Evolutionary conservation across 2,888 invertebrate genomes (phyloP).

Genomic region (Proisotoma minuta): DNA sequence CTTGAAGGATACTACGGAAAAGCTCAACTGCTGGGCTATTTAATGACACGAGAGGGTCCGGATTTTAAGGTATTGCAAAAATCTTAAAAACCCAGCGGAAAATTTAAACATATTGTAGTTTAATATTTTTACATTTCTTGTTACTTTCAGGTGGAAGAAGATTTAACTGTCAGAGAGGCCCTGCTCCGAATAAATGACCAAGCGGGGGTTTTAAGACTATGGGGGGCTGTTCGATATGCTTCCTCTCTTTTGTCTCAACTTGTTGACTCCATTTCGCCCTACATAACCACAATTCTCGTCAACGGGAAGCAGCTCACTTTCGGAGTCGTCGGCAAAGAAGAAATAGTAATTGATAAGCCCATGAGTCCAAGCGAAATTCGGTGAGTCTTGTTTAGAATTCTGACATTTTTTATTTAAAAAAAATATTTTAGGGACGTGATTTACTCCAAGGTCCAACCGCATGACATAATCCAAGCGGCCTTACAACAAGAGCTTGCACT

Average conservation of each 20-base stretch:
- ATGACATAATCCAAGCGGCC: slow-evolving; percentile 86
- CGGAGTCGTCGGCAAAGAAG: slow-evolving; percentile 88
- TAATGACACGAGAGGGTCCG: slow-evolving; percentile 74
- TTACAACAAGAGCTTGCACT: slow-evolving; percentile 89
- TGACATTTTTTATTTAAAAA: too few species aligned
- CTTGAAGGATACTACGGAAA: slow-evolving; percentile 71
- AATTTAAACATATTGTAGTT: too few species aligned
- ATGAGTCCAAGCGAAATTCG: slow-evolving; percentile 94
- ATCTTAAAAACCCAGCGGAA: too few species aligned
- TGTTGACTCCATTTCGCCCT: slow-evolving; percentile 96
- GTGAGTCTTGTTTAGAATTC: too few species aligned
- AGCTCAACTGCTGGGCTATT: slow-evolving; percentile 76
- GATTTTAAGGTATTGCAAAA: too few species aligned
- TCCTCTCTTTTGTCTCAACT: slow-evolving; percentile 88
- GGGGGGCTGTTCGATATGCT: slow-evolving; percentile 91
- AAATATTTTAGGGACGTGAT: slow-evolving; percentile 79
- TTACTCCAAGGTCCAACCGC: slow-evolving; percentile 82
- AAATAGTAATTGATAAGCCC: slow-evolving; percentile 95
- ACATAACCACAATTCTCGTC: slow-evolving; percentile 94
- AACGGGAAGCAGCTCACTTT: slow-evolving; percentile 92
- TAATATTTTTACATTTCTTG: too few species aligned
- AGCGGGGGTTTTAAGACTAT: slow-evolving; percentile 79
- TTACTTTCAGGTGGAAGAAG: slow-evolving; percentile 53
- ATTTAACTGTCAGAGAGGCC: slow-evolving; percentile 60
- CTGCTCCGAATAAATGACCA: slow-evolving; percentile 70